phyloP scores from a whole-genome alignment of 1,140 invertebrate species.

The Trichoplusia ni region DNA sequence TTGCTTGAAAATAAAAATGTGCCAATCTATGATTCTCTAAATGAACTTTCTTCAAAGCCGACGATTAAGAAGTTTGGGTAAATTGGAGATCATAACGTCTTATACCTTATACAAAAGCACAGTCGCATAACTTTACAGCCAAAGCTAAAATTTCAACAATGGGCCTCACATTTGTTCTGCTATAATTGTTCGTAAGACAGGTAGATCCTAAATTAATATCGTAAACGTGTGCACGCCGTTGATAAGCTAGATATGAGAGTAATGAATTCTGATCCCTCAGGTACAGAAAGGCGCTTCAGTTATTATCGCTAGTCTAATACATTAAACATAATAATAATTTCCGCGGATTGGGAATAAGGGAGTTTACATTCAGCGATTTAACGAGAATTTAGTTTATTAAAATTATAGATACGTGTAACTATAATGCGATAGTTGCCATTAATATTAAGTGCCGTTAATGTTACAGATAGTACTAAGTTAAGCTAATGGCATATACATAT shows the following conservation, averaged over 20 bases:
- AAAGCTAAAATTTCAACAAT: not conserved
- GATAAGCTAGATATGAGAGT: not conserved
- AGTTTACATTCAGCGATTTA: not conserved
- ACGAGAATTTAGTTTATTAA: not conserved
- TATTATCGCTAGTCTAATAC: not conserved
- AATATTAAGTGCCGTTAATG: not conserved
- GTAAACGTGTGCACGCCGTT: no score
- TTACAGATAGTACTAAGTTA: not conserved
- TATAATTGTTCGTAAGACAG: no score
- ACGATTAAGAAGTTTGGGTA: conserved; percentile 14
- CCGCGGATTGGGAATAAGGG: not conserved
- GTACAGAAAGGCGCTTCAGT: not conserved
- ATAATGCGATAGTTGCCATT: not conserved
- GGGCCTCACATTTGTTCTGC: not conserved
- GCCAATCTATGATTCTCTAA: not conserved
- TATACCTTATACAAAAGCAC: not conserved
- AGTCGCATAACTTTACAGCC: not conserved
- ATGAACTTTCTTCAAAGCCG: conserved; percentile 4
- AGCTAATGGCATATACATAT: no score
- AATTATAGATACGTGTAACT: no score
- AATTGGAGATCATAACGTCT: not conserved
- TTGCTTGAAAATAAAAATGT: not conserved
- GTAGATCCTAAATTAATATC: no score
- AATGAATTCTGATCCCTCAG: not conserved
- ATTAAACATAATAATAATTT: conserved; percentile 3